Evolutionary conservation across 1,140 invertebrate genomes (phyloP).

Genomic region (Halictus rubicundus): DNA sequence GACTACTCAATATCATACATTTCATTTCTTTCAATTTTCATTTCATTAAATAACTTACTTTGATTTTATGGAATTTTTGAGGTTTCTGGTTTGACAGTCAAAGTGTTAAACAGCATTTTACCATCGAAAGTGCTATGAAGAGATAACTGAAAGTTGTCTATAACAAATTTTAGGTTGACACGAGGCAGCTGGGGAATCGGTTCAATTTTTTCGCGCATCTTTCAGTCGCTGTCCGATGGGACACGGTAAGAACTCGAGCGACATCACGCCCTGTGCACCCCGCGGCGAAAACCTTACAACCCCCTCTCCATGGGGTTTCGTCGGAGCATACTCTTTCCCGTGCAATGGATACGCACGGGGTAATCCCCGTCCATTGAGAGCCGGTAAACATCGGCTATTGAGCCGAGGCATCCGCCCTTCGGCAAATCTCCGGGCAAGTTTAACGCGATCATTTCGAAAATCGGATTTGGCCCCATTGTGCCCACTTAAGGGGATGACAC

Average conservation of each 20-base stretch:
- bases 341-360: constrained; percentile 51
- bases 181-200: not conserved
- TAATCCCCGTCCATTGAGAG: constrained; percentile 67
- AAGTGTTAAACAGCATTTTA: no score
- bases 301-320: constrained; percentile 43
- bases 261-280: constrained; percentile 58
- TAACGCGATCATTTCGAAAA: constrained; percentile 75
- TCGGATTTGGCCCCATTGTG: constrained; percentile 73
- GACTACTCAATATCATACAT: no score
- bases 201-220: not conserved
- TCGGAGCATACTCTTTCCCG: constrained; percentile 28
- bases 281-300: constrained; percentile 20
- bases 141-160: no score
- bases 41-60: no score
- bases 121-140: no score
- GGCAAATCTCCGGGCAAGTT: constrained; percentile 66
- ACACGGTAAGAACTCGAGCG: not conserved
- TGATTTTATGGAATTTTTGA: no score
- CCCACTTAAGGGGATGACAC: constrained; percentile 67
- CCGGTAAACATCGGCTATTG: constrained; percentile 70
- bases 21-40: no score
- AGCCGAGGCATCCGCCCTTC: constrained; percentile 43
- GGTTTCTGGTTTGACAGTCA: no score
- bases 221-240: not conserved
- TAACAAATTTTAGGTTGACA: not conserved